Base-by-base conservation (phyloP, 2,797 vertebrate genomes). In the Rhinichthys osculus region DNA sequence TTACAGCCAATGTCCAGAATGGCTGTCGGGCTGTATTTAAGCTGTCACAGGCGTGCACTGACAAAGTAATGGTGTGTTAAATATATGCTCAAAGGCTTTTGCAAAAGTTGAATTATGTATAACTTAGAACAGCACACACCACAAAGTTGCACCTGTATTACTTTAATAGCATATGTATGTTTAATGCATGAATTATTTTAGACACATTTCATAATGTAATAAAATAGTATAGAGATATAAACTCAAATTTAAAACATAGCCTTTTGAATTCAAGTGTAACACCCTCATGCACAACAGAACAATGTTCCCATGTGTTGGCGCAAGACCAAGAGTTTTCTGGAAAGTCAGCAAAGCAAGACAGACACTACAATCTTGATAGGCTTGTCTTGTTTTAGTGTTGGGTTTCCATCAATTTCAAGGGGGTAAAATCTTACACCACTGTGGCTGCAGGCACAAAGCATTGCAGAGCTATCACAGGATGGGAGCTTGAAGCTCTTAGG, bases 351-450 rank as follows among this genome's bases (percentile, higher is more conserved):
- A 59, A 71, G 78, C 69, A 84, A 78, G 86, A 78, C 40, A 89
- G 85, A 86, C 84, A 70, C 84, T 83, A 89, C 82, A 89, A 91
- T 92, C 88, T 88, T 81, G 90, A 93, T 90, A 91, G 88, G 86
- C 85, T 88, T 90, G 69, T 89, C 87, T 87, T 91, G 89, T 85
- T 87, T 87, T 87, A 86, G 84, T 86, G 90, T 91, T 91, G 90
- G 88, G 89, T 92, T 93, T 91, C 90, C 85, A 83, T 91, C 89
- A 87, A 86, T 89, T 92, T 86, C 85, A 89, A 82, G 80, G 85
- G 82, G 86, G 81, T 91, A 89, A 81, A 86, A 84, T 88, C 90
- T 91, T 92, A 92, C 92, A 91, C 89, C 90, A 88, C 88, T 90
- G 88, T 86, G 87, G 69, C 89, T 88, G 86, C 66, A 91, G 90